These are phyloP conservation scores for Teleogryllus occipitalis DNA, from an alignment of 1,140 invertebrate genomes.

Conservation along the genomic window DNA sequence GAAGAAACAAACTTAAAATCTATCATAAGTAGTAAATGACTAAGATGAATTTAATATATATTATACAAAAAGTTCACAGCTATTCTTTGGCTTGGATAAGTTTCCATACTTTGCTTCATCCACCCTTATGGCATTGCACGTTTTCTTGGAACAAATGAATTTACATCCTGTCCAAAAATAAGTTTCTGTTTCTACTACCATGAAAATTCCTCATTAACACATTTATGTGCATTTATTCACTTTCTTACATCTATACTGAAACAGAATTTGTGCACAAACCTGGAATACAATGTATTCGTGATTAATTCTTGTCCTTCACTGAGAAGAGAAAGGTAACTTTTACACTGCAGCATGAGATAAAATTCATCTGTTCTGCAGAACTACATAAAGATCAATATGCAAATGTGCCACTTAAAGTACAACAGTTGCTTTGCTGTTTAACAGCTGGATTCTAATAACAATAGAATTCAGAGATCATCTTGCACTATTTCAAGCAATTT, in stretches of 20 bases:
- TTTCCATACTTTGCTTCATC: not conserved
- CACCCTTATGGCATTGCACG: not conserved
- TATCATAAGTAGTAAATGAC: not conserved
- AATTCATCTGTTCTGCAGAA: too few species aligned
- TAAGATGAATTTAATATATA: not conserved
- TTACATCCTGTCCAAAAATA: not conserved
- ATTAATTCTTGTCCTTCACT: too few species aligned
- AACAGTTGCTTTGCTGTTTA: too few species aligned
- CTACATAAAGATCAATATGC: too few species aligned
- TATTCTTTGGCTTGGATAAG: conserved; percentile 15
- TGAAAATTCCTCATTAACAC: not conserved
- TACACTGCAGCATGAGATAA: too few species aligned
- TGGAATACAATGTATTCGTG: too few species aligned
- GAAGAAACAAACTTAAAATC: not conserved
- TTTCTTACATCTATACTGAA: not conserved
- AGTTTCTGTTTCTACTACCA: not conserved
- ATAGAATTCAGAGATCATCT: too few species aligned
- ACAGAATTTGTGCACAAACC: not conserved
- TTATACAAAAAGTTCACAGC: conserved; percentile 6
- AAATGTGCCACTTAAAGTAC: too few species aligned
- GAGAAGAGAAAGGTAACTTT: too few species aligned
- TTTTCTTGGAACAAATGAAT: not conserved
- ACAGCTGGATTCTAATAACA: too few species aligned
- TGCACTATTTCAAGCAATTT: too few species aligned
- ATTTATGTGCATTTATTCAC: not conserved